Conservation (phyloP, 2,888 invertebrate genomes). For the Plebejus anna region DNA sequence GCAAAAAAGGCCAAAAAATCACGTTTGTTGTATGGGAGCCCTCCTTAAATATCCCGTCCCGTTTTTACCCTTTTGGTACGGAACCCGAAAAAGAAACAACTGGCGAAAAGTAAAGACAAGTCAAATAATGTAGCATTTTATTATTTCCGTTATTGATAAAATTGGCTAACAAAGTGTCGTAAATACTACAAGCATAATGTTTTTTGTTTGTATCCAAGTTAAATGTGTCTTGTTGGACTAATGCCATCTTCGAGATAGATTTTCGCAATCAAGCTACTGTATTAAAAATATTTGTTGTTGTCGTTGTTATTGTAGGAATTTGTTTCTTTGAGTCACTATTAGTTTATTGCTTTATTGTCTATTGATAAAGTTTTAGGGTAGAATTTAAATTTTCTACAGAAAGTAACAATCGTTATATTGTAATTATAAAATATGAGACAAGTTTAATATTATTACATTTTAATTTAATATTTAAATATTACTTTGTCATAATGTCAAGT, state of each 20-base stretch:
- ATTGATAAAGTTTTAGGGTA: not conserved
- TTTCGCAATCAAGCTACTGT: constrained; percentile 6
- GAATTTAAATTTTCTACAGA: no score
- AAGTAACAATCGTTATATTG: no score
- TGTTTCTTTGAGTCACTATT: not conserved
- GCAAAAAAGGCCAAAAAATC: no score
- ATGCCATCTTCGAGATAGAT: constrained; percentile 22
- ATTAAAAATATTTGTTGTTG: not conserved
- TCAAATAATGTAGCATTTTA: constrained; percentile 16
- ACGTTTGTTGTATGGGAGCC: no score
- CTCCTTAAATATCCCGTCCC: no score
- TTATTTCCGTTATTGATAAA: constrained; percentile 26
- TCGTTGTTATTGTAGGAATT: not conserved
- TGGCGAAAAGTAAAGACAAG: not conserved
- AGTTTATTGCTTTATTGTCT: not conserved
- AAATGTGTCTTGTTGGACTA: constrained; percentile 22
- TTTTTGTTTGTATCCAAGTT: constrained; percentile 19
- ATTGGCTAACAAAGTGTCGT: constrained; percentile 24
- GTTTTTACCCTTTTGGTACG: no score
- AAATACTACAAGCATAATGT: constrained; percentile 13
- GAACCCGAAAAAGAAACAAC: not conserved
- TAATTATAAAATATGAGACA: no score
- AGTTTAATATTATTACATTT: no score
- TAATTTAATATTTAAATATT: no score
- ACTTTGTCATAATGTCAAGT: no score